Evolutionary conservation across 2,888 invertebrate species (phyloP).

Genomic region (Malthinus seriepunctatus): DNA sequence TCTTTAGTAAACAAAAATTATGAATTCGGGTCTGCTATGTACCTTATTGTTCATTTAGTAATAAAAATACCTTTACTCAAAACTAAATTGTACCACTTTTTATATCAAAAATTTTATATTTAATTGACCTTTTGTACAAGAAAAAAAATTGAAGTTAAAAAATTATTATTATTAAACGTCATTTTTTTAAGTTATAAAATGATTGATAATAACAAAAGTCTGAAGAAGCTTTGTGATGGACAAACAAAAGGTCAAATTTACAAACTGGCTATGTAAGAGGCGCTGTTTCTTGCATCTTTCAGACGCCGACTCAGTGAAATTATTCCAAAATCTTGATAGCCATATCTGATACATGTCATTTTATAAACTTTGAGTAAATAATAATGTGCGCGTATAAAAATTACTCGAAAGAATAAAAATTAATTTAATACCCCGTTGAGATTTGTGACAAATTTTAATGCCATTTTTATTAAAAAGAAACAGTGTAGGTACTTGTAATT

Average conservation of each 20-base stretch:
- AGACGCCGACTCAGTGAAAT: constrained; percentile 36
- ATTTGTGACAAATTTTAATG: constrained; percentile 15
- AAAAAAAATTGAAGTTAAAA: constrained; percentile 26
- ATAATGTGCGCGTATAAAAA: constrained; percentile 29
- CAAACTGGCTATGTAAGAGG: constrained; percentile 45
- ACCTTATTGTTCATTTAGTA: constrained; percentile 44
- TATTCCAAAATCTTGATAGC: constrained; percentile 44
- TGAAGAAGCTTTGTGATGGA: constrained; percentile 36
- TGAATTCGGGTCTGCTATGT: constrained; percentile 46
- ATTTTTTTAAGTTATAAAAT: constrained; percentile 33
- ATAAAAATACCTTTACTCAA: constrained; percentile 6
- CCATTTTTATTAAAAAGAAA: constrained; percentile 8
- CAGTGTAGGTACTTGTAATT: constrained; percentile 4
- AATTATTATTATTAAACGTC: constrained; percentile 31
- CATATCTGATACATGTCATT: constrained; percentile 36
- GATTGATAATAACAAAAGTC: constrained; percentile 42
- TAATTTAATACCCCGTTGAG: constrained; percentile 16
- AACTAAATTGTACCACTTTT: constrained; percentile 4
- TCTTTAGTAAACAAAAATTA: constrained; percentile 42
- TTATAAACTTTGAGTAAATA: constrained; percentile 33
- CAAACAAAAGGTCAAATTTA: constrained; percentile 44
- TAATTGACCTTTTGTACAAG: constrained; percentile 4
- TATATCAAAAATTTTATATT: neutral
- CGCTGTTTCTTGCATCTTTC: constrained; percentile 39
- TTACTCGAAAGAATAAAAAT: constrained; percentile 16